Conservation (phyloP, 2,888 invertebrate genomes). For the Drosophila greeni region DNA sequence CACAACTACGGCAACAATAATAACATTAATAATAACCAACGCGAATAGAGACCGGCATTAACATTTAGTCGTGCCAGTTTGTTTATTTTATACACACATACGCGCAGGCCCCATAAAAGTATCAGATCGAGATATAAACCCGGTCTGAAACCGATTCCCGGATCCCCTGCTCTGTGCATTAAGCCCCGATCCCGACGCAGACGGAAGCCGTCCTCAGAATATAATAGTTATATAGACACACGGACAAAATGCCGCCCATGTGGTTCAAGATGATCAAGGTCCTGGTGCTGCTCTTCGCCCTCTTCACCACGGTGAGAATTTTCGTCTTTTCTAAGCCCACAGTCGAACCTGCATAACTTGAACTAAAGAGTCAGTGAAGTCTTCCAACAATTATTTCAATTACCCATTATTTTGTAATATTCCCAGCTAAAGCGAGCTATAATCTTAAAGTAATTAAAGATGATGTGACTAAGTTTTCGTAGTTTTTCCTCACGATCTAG, state of each 20-base stretch:
- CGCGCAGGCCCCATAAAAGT: constrained; percentile 38
- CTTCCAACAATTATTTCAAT: neutral
- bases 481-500: neutral
- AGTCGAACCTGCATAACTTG: constrained; percentile 13
- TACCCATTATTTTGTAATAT: no score
- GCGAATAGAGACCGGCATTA: constrained; percentile 55
- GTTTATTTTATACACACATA: constrained; percentile 58
- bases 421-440: no score
- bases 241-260: constrained; percentile 50
- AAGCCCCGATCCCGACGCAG: constrained; percentile 33
- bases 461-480: no score
- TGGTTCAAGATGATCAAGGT: constrained; percentile 59
- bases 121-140: constrained; percentile 19
- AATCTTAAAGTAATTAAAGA: no score
- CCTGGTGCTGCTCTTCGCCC: constrained; percentile 55
- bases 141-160: constrained; percentile 10
- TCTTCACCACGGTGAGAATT: constrained; percentile 58
- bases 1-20: constrained; percentile 45
- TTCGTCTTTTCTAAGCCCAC: neutral
- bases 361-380: neutral
- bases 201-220: constrained; percentile 38
- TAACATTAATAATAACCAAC: constrained; percentile 21
- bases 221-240: constrained; percentile 6
- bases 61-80: constrained; percentile 66
- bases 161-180: constrained; percentile 25